A percentile compares a stretch with the other conserved stretches of the same genome.
These are phyloP conservation scores for Zenarchopterus dispar DNA, from an alignment of 2,797 vertebrate species.

Conservation along the genomic window DNA sequence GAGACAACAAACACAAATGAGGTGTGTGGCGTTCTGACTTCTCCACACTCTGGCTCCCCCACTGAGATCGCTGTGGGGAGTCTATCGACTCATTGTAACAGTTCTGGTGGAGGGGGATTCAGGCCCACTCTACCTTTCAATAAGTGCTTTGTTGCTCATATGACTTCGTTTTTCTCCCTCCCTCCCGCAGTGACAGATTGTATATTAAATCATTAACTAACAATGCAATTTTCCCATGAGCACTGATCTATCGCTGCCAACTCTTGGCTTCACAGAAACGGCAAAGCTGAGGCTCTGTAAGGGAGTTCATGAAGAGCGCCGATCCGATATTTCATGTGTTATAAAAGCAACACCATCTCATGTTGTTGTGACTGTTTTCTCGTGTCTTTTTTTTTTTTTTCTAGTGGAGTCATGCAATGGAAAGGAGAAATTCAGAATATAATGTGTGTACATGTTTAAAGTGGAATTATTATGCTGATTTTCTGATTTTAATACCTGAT, in stretches of 20 bases:
- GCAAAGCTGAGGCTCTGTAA: constrained; percentile 1
- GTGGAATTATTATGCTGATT: no score
- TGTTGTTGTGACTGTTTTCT: constrained; percentile 15
- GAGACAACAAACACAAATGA: constrained; percentile 59
- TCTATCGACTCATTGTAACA: constrained; percentile 33
- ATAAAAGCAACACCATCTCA: constrained; percentile 26
- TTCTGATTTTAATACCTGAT: no score
- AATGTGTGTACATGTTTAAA: no score
- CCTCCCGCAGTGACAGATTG: constrained; percentile 35
- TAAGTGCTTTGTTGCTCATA: constrained; percentile 15
- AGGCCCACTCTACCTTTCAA: constrained; percentile 44
- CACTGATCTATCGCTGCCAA: constrained; percentile 16
- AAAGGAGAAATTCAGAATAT: no score
- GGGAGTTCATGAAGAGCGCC: constrained; percentile 36
- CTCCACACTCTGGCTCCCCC: constrained; percentile 25
- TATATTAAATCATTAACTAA: constrained; percentile 63
- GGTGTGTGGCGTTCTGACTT: constrained; percentile 37
- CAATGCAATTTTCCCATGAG: constrained; percentile 39
- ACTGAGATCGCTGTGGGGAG: constrained; percentile 44
- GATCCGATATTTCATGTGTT: constrained; percentile 33
- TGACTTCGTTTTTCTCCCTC: constrained; percentile 6
- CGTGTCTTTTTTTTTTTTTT: constrained; percentile 11
- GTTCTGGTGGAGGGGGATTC: constrained; percentile 26
- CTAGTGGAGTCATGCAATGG: neutral
- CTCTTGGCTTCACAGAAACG: constrained; percentile 18